Percentiles rank a stretch among this genome's conserved stretches.
Evolutionary conservation across 2,888 invertebrate genomes (phyloP).

Genomic region (Drosophila hawaiiensis): DNA sequence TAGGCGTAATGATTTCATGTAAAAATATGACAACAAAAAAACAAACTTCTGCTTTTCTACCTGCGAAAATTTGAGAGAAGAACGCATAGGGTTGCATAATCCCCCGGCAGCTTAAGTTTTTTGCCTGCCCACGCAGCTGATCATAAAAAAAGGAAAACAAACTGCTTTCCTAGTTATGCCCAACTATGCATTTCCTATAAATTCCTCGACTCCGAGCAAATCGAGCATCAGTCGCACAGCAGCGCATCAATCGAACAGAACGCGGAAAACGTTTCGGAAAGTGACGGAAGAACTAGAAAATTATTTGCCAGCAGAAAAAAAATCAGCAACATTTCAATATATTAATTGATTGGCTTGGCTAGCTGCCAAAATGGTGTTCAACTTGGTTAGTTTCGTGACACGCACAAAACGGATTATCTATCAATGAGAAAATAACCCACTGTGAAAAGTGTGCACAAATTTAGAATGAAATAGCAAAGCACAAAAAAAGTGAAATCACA

Average conservation of each 20-base stretch:
- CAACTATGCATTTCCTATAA: conserved; percentile 53
- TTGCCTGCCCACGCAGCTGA: conserved; percentile 59
- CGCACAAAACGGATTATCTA: conserved; percentile 55
- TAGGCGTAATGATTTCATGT: conserved; percentile 70
- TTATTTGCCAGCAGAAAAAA: conserved; percentile 13
- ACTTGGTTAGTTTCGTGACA: conserved; percentile 57
- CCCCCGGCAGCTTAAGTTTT: conserved; percentile 70
- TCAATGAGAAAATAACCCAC: conserved; percentile 2
- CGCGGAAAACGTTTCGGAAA: conserved; percentile 42
- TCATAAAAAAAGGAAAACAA: conserved; percentile 62
- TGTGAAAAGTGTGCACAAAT: conserved; percentile 13
- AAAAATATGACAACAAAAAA: conserved; percentile 41
- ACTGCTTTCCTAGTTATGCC: conserved; percentile 19
- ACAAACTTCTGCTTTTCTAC: conserved; percentile 52
- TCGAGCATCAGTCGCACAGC: conserved; percentile 63
- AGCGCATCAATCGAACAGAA: conserved; percentile 58
- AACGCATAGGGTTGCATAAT: conserved; percentile 81
- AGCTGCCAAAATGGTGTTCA: conserved; percentile 70
- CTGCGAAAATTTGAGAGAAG: conserved; percentile 45
- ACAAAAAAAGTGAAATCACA: background rate
- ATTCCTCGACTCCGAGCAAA: conserved; percentile 24
- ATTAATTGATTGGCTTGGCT: conserved; percentile 42
- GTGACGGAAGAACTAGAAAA: conserved; percentile 29
- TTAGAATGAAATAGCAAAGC: conserved; percentile 15
- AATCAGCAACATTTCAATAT: background rate